These are phyloP conservation scores for Chrysolina oricalcia DNA, from an alignment of 2,888 invertebrate genomes.

Conservation along the genomic window DNA sequence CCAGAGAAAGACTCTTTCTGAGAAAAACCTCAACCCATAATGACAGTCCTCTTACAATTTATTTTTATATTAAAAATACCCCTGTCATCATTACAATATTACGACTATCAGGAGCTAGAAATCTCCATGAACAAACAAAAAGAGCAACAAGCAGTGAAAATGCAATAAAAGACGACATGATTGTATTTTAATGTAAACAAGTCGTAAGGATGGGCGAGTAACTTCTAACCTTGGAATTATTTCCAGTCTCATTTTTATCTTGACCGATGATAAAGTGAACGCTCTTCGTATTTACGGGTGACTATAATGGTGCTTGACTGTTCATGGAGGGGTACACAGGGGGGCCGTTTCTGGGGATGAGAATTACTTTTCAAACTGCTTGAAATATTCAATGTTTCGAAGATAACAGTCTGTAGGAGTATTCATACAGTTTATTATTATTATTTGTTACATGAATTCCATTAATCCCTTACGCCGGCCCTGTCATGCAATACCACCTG, in stretches of 20 bases:
- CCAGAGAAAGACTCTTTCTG: too few relatives aligned
- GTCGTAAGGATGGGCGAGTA: conserved; percentile 59
- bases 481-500: too few relatives aligned
- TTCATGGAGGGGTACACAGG: not conserved
- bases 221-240: conserved; percentile 59
- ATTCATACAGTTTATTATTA: too few relatives aligned
- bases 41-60: too few relatives aligned
- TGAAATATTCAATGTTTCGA: too few relatives aligned
- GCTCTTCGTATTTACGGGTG: conserved; percentile 48
- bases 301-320: not conserved
- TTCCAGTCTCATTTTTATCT: conserved; percentile 59
- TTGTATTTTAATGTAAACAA: conserved; percentile 55
- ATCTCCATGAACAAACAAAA: conserved; percentile 44
- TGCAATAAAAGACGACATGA: conserved; percentile 48
- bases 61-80: not conserved
- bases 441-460: too few relatives aligned
- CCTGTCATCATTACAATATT: conserved; percentile 15
- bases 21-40: too few relatives aligned
- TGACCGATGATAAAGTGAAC: conserved; percentile 57
- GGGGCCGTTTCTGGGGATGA: not conserved
- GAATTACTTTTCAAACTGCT: too few relatives aligned
- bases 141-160: conserved; percentile 39
- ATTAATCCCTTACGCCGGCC: too few relatives aligned
- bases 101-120: conserved; percentile 33
- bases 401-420: too few relatives aligned